Base-by-base conservation (phyloP, 2,888 invertebrate genomes). In the Microdon myrmicae region DNA sequence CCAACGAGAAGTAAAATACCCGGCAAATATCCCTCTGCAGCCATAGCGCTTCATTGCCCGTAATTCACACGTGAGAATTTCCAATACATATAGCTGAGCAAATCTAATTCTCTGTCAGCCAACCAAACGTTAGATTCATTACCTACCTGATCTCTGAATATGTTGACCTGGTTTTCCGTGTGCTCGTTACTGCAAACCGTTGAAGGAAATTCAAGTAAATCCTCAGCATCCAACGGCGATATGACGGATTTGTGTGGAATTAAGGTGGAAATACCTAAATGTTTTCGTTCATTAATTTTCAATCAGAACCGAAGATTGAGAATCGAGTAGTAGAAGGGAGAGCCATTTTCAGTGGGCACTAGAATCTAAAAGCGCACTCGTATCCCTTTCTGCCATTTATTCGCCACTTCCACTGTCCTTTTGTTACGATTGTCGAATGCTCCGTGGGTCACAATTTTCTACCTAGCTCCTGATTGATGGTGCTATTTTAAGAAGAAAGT, bases 151-250 rank as follows among this genome's bases (percentile, higher is more conserved):
- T 47, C 12, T 22, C 43, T 13, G 35, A 41, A 51, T 56, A 56
- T 39, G 39, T 61, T 64, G 32, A 51, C 64, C 51, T 45, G 41
- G 35, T 17, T 58, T 45, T 41, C 16, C 3, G 10, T 8, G 34
- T 4, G 38, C 12, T 37, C 13, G 28, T 28, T 44, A 29, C 45
- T 38, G 38, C 29, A 13, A 37, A 56, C 31, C 22, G 37, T 34
- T 25, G 31, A 25, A 53, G 58, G 47, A 47, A 58, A 64, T 56
- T 64, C 58, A 64, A 64, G 56, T 58, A 58, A 58, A 58, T 58
- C 64, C 64, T 45, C 14, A 35, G 9, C 31, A 53, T 54, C 43
- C 37, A 7, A 19, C 4, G 19, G 31, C 20, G 44, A 6, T 20
- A 45, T 64, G 61, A 41, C 25, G 39, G 32, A 56, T 45, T 34